Evolutionary conservation across 2,797 vertebrate species (phyloP), one percentile per base, ranked within the genome.

Genomic region (Rhadinocentrus ornatus): DNA sequence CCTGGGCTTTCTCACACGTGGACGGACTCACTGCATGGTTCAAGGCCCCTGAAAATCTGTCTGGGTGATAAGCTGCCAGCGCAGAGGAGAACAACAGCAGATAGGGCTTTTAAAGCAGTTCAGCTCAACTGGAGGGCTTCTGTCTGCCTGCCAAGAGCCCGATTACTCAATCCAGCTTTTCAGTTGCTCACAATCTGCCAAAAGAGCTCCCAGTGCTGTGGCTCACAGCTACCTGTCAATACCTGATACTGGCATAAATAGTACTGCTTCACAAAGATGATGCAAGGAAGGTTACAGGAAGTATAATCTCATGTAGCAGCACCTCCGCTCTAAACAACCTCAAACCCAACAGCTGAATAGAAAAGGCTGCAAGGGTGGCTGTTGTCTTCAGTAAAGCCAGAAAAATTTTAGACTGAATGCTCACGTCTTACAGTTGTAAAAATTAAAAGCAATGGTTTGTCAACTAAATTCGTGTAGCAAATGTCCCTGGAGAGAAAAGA

Each of bases 141-240:
- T 91, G 92, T 91, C 88, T 91, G 90, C 80, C 90, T 93, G 94
- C 93, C 93, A 94, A 90, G 85, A 82, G 69, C 78, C 86, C 91
- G 88, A 94, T 93, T 93, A 91, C 91, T 94, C 92, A 94, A 93
- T 93, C 88, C 88, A 84, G 80, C 59, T 81, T 88, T 88, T 89
- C 81, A 84, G 62, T 86, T 85, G 73, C 77, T 85, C 75, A 84
- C 88, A 90, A 83, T 87, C 84, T 78, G 73, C 72, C 82, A 81
- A 71, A 72, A 86, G 78, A 80, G 79, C 81, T 85, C 60, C 61
- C 15, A 24, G 60, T 77, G 69, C 73, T 60, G 58, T 57, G 78
- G 83, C 86, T 78, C 77, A 63, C 59, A 7, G 77, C 82, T 86
- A 87, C 89, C 87, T 89, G 86, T 90, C 91, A 88, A 88, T 92